Evolutionary conservation across 2,888 invertebrate species (phyloP).

Genomic region (Iselma pallidipennis): DNA sequence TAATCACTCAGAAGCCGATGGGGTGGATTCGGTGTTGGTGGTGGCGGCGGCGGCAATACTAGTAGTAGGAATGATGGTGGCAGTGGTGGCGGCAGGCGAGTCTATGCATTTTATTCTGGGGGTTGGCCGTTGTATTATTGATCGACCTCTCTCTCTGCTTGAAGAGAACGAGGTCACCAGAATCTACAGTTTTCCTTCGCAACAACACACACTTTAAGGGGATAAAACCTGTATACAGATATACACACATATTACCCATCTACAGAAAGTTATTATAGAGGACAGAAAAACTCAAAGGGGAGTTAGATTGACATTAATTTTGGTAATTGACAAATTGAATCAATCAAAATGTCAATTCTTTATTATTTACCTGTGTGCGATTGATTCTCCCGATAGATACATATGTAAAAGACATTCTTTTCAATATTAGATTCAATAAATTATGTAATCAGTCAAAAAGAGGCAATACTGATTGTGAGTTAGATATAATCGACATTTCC

Average conservation of each 20-base stretch:
- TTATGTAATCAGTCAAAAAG: too few relatives aligned
- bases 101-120: constrained; percentile 35
- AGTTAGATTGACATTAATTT: too few relatives aligned
- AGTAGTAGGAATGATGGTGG: not conserved
- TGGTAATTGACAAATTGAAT: not conserved
- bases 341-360: not conserved
- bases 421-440: too few relatives aligned
- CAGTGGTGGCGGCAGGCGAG: constrained; percentile 31
- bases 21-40: constrained; percentile 13
- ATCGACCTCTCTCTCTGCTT: constrained; percentile 29
- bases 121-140: constrained; percentile 40
- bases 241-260: too few relatives aligned
- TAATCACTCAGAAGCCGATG: constrained; percentile 23
- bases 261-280: too few relatives aligned
- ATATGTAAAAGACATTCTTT: too few relatives aligned
- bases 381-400: too few relatives aligned
- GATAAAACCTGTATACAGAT: constrained; percentile 10
- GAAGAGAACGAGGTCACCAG: constrained; percentile 43
- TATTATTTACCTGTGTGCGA: too few relatives aligned
- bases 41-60: not conserved
- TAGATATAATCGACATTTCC: too few relatives aligned
- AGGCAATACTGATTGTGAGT: too few relatives aligned
- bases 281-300: too few relatives aligned
- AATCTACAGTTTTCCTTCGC: constrained; percentile 41
- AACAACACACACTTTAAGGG: constrained; percentile 38